Evolutionary conservation across 2,797 vertebrate species (phyloP), one percentile per base, ranked within the genome.

Genomic region (Gallirallus australis): DNA sequence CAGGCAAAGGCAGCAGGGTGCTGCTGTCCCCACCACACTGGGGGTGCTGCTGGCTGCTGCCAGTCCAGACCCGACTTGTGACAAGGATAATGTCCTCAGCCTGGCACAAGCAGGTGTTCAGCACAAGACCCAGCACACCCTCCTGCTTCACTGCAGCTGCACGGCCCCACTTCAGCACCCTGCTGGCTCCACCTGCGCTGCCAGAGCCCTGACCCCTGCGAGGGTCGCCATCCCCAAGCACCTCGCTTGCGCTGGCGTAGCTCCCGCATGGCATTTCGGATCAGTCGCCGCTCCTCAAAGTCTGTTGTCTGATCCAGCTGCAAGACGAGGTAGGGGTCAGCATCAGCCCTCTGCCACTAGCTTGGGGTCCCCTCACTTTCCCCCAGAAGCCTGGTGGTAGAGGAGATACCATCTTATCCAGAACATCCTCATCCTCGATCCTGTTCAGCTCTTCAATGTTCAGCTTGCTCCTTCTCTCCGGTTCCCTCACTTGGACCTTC

Each of bases 171-270:
- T 52, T 27, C 23, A 70, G 39, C 16, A 8, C 31, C 23, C 82
- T 8, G 5, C 31, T 9, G 5, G 35, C 69, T 64, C 13, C 12
- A 40, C 42, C 13, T 6, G 35, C 33, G 9, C 25, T 0, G 0
- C 27, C 39, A 60, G 54, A 6, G 4, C 27, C 47, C 40, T 0
- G 2, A n/a, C 11, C 15, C 8, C n/a, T 20, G 15, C 0, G 0
- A 13, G 6, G 19, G 28, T 56, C 52, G 35, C 24, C 2, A 1
- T 31, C 28, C 24, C 53, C 1, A 13, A 15, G 52, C 98, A 99
- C 99, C 99, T 99, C 99, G 98, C 95, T 99, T 99, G 96, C 97
- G 99, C 96, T 99, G 99, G 71, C 99, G 98, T 68, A 99, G 98
- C 78, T 99, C 99, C 63, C 99, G 99, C 98, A 99, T 99, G n/a